Evolutionary conservation across 1,140 invertebrate species (phyloP), one percentile per base, ranked within the genome.

Genomic region (Drosophila trapezifrons): DNA sequence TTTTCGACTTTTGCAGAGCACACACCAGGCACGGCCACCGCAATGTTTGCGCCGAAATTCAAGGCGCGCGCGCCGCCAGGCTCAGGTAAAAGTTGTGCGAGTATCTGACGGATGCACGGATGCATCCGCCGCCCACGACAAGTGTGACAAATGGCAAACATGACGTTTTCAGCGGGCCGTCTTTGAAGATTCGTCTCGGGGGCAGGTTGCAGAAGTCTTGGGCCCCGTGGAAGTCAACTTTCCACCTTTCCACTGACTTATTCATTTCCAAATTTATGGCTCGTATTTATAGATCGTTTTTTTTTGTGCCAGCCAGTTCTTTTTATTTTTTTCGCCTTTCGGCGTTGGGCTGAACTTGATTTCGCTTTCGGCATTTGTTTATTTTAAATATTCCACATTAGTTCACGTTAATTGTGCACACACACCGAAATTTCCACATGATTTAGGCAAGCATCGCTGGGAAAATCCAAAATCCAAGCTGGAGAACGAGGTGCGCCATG

Each of bases 1-100:
- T 66, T 82, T 47, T 59, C 32, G 37, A 62, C 54, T 73, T 58
- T 91, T 82, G 72, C 90, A 91, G 90, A 91, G 64, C 56, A 82
- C 57, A 80, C 83, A 78, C 79, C 78, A 77, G 72, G 69, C 65
- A 71, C 67, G 10, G 29, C 40, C 40, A 58, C 75, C 25, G 75
- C 94, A 92, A 95, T 95, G 95, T 94, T 95, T 83, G 94, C 94
- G 80, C 96, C 95, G 70, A 96, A 94, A 91, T 96, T 96, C 93
- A 96, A 96, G 94, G 95, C 95, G 81, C 95, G 94, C 80, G 94
- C 95, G 77, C 93, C 94, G 49, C 94, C 94, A 80, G 91, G 91
- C 65, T 94, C 95, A 96, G 95, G 95, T 96, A 96, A 89, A 96
- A 89, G 93, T 65, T 6, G 37, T 18, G 32, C 54, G 49, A 35